These are phyloP conservation scores for Monochamus alternatus DNA, from an alignment of 2,888 invertebrate species.

Conservation along the genomic window DNA sequence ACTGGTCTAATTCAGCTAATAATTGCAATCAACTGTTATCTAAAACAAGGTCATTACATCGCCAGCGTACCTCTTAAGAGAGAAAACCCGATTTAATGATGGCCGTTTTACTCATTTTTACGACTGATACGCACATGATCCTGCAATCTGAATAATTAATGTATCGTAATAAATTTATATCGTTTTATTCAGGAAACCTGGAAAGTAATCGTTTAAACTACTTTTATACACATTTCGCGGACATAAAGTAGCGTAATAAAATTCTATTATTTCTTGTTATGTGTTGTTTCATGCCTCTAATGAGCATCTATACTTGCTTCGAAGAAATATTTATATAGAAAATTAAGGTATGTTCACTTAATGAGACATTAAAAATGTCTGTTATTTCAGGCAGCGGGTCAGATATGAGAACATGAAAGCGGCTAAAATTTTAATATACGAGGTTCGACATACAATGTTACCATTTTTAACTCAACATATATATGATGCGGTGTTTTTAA, in stretches of 20 bases:
- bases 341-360: neutral
- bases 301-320: neutral
- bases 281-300: neutral
- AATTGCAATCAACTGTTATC: conserved; percentile 38
- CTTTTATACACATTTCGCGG: neutral
- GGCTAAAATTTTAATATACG: too few relatives aligned
- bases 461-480: too few relatives aligned
- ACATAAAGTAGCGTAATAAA: conserved; percentile 4
- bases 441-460: too few relatives aligned
- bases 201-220: conserved; percentile 4
- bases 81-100: conserved; percentile 14
- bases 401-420: too few relatives aligned
- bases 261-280: neutral
- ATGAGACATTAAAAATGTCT: neutral
- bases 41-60: conserved; percentile 31
- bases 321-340: neutral
- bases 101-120: conserved; percentile 17
- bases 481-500: too few relatives aligned
- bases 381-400: too few relatives aligned
- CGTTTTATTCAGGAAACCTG: conserved; percentile 4
- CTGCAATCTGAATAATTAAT: conserved; percentile 6
- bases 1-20: conserved; percentile 34
- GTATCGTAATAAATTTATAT: conserved; percentile 5
- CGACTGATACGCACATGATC: conserved; percentile 12
- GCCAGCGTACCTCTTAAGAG: conserved; percentile 3